Evolutionary conservation across 2,797 vertebrate species (phyloP).

Genomic region (Phataginus tricuspis): DNA sequence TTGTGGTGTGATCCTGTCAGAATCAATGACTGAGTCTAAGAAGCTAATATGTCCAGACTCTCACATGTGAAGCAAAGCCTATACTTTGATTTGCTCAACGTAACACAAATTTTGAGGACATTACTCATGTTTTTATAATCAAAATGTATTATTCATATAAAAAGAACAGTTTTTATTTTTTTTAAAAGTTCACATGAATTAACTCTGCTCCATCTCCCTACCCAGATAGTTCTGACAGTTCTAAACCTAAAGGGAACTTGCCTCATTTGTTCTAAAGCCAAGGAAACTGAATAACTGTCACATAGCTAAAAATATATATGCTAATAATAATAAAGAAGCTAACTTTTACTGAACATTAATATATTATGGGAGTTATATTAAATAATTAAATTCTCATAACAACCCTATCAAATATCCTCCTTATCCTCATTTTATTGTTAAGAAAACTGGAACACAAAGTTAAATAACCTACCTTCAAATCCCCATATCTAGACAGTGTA

Average conservation of each 20-base stretch:
- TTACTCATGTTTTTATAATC: conserved; percentile 19
- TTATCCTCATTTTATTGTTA: conserved; percentile 21
- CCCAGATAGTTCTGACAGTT: conserved; percentile 23
- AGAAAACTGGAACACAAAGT: conserved; percentile 44
- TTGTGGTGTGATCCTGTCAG: background rate
- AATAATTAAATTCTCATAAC: conserved; percentile 16
- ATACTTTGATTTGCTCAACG: background rate
- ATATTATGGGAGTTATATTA: background rate
- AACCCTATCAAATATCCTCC: background rate
- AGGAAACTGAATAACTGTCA: conserved; percentile 20
- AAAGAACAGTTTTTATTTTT: conserved; percentile 35
- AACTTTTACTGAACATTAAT: background rate
- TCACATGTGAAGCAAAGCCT: conserved; percentile 21
- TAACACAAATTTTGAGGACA: conserved; percentile 1
- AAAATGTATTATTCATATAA: background rate
- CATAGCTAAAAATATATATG: background rate
- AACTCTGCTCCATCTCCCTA: background rate
- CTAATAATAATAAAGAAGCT: conserved; percentile 21
- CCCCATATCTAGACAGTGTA: background rate
- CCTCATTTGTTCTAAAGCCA: conserved; percentile 26
- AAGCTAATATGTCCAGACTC: background rate
- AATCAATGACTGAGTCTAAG: background rate
- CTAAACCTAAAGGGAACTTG: conserved; percentile 8
- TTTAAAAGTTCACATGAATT: background rate
- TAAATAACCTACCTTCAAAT: background rate